Evolutionary conservation across 2,113 vertebrate genomes (phyloP).

Genomic region (Hydropotes inermis): DNA sequence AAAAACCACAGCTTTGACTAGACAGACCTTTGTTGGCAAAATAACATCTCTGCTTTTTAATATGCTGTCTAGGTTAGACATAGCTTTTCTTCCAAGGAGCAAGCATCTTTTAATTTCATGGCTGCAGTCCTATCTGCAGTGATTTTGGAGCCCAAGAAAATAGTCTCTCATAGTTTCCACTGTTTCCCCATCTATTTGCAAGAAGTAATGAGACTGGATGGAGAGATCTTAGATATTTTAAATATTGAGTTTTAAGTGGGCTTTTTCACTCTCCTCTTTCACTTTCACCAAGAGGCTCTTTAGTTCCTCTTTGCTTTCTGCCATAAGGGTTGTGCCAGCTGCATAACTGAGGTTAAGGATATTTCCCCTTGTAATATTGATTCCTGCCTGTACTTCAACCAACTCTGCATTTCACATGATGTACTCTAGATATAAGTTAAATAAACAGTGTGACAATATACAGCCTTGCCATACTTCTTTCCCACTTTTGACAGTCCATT

Average conservation of each 20-base stretch:
- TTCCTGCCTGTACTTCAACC: background rate
- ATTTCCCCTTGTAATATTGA: rapidly evolving
- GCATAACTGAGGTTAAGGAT: background rate
- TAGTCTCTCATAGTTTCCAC: background rate
- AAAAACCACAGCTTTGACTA: background rate
- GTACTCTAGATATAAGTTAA: background rate
- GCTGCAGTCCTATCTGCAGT: background rate
- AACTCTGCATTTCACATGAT: background rate
- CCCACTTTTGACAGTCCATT: background rate
- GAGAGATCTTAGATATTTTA: background rate
- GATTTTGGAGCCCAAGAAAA: background rate
- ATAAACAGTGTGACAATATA: background rate
- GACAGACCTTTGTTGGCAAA: background rate
- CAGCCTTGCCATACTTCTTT: background rate
- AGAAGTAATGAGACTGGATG: background rate
- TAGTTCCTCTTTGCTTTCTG: background rate
- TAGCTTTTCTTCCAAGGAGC: background rate
- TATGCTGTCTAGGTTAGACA: background rate
- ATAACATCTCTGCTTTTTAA: background rate
- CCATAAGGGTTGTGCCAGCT: background rate
- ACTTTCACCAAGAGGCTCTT: background rate
- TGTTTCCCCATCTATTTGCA: background rate
- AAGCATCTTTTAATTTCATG: background rate
- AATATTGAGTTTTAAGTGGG: background rate
- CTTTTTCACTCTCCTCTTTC: background rate